These are phyloP conservation scores for Lemur catta DNA, from an alignment of 2,797 vertebrate genomes.

Conservation along the genomic window DNA sequence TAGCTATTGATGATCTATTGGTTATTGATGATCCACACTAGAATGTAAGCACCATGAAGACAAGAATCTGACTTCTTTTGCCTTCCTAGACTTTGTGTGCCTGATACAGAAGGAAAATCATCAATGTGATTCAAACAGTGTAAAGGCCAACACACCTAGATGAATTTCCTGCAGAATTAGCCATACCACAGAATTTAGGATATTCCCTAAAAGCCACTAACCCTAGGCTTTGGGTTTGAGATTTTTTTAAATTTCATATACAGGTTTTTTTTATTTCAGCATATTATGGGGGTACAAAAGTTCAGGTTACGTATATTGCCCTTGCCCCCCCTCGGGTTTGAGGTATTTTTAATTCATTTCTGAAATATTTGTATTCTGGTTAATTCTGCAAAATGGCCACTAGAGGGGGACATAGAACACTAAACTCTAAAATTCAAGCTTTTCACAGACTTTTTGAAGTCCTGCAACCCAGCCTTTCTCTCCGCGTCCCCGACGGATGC, in stretches of 20 bases:
- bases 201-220: slow-evolving; percentile 20
- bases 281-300: too few species aligned
- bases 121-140: background rate
- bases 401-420: slow-evolving; percentile 72
- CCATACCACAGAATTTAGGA: background rate
- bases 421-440: slow-evolving; percentile 11
- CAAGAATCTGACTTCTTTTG: background rate
- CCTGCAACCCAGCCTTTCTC: background rate
- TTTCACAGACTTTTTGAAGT: slow-evolving; percentile 19
- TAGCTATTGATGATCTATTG: background rate
- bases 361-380: slow-evolving; percentile 7
- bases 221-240: background rate
- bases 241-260: background rate
- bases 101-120: background rate
- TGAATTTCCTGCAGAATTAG: background rate
- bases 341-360: slow-evolving; percentile 3
- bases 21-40: too few species aligned
- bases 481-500: background rate
- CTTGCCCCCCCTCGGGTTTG: background rate
- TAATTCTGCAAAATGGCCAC: slow-evolving; percentile 61
- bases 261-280: too few species aligned
- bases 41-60: background rate
- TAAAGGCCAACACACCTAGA: background rate
- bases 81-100: background rate
- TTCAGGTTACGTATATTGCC: too few species aligned